Evolutionary conservation across 2,113 vertebrate genomes (phyloP).

Genomic region (Amphilophus citrinellus): DNA sequence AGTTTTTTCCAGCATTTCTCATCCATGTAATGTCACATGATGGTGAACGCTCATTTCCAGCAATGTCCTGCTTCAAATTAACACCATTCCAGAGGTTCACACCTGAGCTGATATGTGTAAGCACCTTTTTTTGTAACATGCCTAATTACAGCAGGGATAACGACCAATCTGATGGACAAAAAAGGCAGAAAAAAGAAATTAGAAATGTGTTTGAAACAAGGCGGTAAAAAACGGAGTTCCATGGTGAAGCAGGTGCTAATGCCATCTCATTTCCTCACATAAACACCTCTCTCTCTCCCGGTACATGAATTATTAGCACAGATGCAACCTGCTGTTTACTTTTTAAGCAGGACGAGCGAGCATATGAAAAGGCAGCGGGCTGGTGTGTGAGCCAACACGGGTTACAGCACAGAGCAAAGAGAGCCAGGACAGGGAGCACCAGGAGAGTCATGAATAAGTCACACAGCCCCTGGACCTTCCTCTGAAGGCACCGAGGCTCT

Average conservation of each 20-base stretch:
- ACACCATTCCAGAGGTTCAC: slow-evolving; percentile 55
- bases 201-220: slow-evolving; percentile 13
- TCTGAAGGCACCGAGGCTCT: slow-evolving; percentile 76
- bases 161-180: not conserved
- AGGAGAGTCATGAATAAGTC: slow-evolving; percentile 82
- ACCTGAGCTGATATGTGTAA: slow-evolving; percentile 36
- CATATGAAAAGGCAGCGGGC: slow-evolving; percentile 65
- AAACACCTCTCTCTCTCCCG: slow-evolving; percentile 72
- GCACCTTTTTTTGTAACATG: not conserved
- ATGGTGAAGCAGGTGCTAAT: slow-evolving; percentile 73
- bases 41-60: slow-evolving; percentile 8
- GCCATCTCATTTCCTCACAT: slow-evolving; percentile 78
- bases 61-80: slow-evolving; percentile 47
- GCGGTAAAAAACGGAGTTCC: slow-evolving; percentile 50
- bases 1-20: not conserved
- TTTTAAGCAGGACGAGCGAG: slow-evolving; percentile 80
- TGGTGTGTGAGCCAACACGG: slow-evolving; percentile 44
- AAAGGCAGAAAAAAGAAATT: not conserved
- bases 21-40: not conserved
- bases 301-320: slow-evolving; percentile 82
- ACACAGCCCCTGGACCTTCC: slow-evolving; percentile 79
- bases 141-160: slow-evolving; percentile 44
- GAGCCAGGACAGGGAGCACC: slow-evolving; percentile 59
- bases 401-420: slow-evolving; percentile 43
- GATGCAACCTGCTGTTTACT: slow-evolving; percentile 80